Evolutionary conservation across 2,888 invertebrate genomes (phyloP).

Genomic region (Cephalotes varians): DNA sequence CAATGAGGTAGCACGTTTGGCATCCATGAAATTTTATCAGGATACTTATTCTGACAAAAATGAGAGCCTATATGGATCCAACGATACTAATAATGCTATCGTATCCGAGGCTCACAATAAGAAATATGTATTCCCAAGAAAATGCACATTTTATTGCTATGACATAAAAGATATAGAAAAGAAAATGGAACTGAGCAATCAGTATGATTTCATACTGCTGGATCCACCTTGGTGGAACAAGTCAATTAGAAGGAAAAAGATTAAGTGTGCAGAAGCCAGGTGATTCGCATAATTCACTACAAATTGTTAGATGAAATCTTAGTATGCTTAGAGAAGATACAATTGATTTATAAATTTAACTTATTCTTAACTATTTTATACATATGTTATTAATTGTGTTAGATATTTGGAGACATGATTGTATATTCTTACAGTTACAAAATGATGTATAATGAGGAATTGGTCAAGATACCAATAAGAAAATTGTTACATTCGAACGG

Average conservation of each 20-base stretch:
- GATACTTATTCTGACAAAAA: constrained; percentile 80
- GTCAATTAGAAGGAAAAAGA: constrained; percentile 93
- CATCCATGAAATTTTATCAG: constrained; percentile 84
- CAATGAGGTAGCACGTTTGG: constrained; percentile 83
- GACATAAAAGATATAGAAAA: constrained; percentile 88
- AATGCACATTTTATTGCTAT: constrained; percentile 90
- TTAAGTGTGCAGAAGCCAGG: constrained; percentile 88
- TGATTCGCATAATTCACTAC: constrained; percentile 82
- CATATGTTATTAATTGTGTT: constrained; percentile 37
- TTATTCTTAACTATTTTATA: constrained; percentile 61
- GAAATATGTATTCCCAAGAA: constrained; percentile 89
- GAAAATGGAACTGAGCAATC: constrained; percentile 86
- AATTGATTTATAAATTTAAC: constrained; percentile 65
- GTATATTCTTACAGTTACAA: constrained; percentile 88
- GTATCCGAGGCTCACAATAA: constrained; percentile 86
- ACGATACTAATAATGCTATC: constrained; percentile 86
- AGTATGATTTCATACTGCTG: constrained; percentile 93
- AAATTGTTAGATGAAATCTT: constrained; percentile 48
- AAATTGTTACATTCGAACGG: constrained; percentile 88
- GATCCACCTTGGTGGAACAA: constrained; percentile 99
- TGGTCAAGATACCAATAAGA: constrained; percentile 91
- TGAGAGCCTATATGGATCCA: constrained; percentile 87
- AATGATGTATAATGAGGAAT: constrained; percentile 92
- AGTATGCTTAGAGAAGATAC: neutral
- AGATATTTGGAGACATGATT: constrained; percentile 41